Evolutionary conservation across 1,140 invertebrate genomes (phyloP).

Genomic region (Drosophila lowei): DNA sequence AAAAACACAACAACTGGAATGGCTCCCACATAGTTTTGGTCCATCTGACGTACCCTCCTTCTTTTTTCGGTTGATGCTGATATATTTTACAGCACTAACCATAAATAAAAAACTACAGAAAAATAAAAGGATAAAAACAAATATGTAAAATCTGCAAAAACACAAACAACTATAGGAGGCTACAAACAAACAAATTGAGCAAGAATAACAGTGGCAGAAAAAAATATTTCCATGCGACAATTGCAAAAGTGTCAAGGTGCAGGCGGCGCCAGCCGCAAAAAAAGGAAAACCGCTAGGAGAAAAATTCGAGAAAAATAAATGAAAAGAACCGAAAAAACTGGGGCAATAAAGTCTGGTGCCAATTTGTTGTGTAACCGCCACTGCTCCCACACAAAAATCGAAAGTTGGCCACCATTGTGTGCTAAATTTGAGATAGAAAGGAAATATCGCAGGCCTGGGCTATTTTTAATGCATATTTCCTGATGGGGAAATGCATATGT

Average conservation of each 20-base stretch:
- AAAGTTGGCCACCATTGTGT: constrained; percentile 39
- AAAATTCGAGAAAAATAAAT: constrained; percentile 25
- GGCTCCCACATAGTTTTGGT: constrained; percentile 43
- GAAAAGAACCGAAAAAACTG: constrained; percentile 18
- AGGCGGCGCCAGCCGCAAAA: constrained; percentile 35
- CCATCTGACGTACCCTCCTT: constrained; percentile 12
- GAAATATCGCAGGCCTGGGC: constrained; percentile 25
- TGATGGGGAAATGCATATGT: constrained; percentile 32
- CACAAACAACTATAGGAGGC: constrained; percentile 24
- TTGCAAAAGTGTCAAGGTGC: constrained; percentile 54
- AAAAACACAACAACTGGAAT: constrained; percentile 29
- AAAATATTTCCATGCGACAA: constrained; percentile 52
- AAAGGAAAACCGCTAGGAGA: neutral
- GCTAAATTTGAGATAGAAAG: constrained; percentile 10
- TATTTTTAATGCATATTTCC: constrained; percentile 41
- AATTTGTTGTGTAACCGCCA: constrained; percentile 28
- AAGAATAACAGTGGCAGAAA: constrained; percentile 42
- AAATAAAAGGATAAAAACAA: constrained; percentile 9
- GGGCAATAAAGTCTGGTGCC: constrained; percentile 44
- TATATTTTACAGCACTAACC: constrained; percentile 45
- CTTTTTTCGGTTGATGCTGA: constrained; percentile 34
- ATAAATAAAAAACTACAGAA: constrained; percentile 39
- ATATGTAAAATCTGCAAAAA: constrained; percentile 40
- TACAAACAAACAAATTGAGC: constrained; percentile 48
- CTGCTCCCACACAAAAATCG: constrained; percentile 34